Evolutionary conservation across 2,113 vertebrate genomes (phyloP).

Genomic region (Actenoides lindsayi): DNA sequence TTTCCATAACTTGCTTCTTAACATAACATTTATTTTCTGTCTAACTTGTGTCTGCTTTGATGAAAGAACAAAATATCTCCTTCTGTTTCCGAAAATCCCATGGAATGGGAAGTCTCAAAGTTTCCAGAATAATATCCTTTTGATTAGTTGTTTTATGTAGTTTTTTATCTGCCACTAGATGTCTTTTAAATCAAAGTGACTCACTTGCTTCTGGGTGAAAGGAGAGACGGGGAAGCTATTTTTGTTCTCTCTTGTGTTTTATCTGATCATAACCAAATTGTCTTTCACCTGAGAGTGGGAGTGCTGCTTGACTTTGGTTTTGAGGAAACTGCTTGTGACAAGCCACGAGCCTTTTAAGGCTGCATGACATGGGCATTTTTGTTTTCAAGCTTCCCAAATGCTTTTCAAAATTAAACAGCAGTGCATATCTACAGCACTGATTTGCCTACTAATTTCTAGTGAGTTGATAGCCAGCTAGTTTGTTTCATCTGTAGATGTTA

Average conservation of each 20-base stretch:
- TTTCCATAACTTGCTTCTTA: neutral
- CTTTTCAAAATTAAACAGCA: neutral
- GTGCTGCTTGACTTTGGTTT: neutral
- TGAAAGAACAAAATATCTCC: neutral
- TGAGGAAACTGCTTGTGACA: neutral
- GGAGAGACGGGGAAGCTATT: neutral
- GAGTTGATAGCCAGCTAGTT: neutral
- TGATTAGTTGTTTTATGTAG: neutral
- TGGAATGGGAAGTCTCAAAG: neutral
- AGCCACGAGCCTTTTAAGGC: neutral
- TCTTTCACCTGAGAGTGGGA: neutral
- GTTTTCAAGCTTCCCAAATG: neutral
- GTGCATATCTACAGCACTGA: neutral
- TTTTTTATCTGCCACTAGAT: neutral
- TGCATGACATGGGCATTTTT: neutral
- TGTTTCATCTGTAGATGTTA: neutral
- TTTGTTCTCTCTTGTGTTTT: conserved; percentile 10
- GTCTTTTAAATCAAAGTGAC: conserved; percentile 3
- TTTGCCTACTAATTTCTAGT: neutral
- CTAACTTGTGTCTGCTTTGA: neutral
- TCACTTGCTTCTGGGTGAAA: conserved; percentile 17
- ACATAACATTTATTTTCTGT: neutral
- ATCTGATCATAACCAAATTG: neutral
- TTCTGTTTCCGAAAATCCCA: neutral
- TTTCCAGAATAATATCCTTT: neutral